Conservation (phyloP, 2,888 invertebrate species). For the Alsophila aescularia region DNA sequence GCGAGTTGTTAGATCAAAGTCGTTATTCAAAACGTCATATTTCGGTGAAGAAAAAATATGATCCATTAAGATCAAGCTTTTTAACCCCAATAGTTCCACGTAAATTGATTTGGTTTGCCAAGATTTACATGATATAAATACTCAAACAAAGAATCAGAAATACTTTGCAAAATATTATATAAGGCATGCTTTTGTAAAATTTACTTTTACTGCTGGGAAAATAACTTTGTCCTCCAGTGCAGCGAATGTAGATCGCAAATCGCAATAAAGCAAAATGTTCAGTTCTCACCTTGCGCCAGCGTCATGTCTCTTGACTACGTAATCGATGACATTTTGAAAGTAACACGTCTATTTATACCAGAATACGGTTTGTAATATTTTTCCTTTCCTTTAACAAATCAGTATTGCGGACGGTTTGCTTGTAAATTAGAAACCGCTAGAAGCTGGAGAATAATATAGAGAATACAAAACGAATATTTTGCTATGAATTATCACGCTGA, state of each 20-base stretch:
- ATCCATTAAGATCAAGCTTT: not conserved
- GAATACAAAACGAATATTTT: too few relatives aligned
- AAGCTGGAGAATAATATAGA: too few relatives aligned
- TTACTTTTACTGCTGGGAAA: constrained; percentile 21
- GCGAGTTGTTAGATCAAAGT: not conserved
- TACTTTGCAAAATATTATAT: not conserved
- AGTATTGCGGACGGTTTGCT: not conserved
- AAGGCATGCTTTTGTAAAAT: constrained; percentile 5
- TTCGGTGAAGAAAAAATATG: too few relatives aligned
- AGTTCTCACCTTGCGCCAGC: constrained; percentile 5
- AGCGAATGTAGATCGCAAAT: constrained; percentile 24
- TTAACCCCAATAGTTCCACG: not conserved
- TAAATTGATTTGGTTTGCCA: not conserved
- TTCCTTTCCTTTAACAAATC: not conserved
- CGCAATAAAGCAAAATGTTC: constrained; percentile 18
- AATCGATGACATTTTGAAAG: constrained; percentile 6
- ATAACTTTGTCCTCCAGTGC: constrained; percentile 14
- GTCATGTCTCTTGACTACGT: constrained; percentile 8
- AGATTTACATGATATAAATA: not conserved
- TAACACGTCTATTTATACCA: constrained; percentile 11
- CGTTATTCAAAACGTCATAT: too few relatives aligned
- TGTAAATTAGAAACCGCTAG: too few relatives aligned
- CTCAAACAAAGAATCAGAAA: not conserved
- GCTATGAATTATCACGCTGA: too few relatives aligned
- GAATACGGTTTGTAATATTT: constrained; percentile 1